Base-by-base conservation (phyloP, 2,888 invertebrate genomes). In the Epirrita christyi region DNA sequence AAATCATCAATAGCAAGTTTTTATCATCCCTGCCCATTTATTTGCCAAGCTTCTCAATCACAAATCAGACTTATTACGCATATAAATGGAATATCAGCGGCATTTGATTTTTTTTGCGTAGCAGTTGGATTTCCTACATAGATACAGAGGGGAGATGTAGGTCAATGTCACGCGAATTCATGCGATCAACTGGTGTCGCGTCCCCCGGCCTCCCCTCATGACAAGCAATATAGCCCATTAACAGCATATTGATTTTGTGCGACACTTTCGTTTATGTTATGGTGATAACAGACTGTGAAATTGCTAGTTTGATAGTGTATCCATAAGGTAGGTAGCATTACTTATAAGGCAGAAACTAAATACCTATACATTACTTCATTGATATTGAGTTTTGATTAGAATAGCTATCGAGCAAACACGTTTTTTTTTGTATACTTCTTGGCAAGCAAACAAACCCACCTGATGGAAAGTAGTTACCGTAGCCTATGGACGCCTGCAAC, bases 151-250 rank as follows among this genome's bases (percentile, higher is more conserved):
- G 59, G 63, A 57, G 51, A 47, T 82, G n/a, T 59, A 60, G 85
- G 85, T 86, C 86, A 86, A 80, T 84, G 86, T 80, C 84, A 67
- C 61, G 63, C 73, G 79, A 83, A 86, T 83, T 80, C 84, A 67
- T 60, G 63, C 73, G 79, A 83, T 86, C 83, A 86, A 88, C 86
- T 80, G 52, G 71, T 68, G 68, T 64, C 56, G 57, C 36, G 43
- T 28, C 62, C 66, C 56, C 61, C 59, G 32, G 63, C 67, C 66
- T 68, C 63, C 68, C 64, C 68, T 79, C 75, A 65, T 68, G 57
- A 65, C 67, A 69, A 70, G 75, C 75, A 65, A 70, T 62, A 64
- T 60, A 63, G 46, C 27, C 55, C 58, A 60, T 56, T 60, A 63
- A 50, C n/a, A 46, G 49, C 7, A 42, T 64, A 64, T 66, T 64